A percentile compares a stretch with the other conserved stretches of the same genome.
Evolutionary conservation across 2,797 vertebrate genomes (phyloP).

Genomic region (Pipistrellus kuhlii): DNA sequence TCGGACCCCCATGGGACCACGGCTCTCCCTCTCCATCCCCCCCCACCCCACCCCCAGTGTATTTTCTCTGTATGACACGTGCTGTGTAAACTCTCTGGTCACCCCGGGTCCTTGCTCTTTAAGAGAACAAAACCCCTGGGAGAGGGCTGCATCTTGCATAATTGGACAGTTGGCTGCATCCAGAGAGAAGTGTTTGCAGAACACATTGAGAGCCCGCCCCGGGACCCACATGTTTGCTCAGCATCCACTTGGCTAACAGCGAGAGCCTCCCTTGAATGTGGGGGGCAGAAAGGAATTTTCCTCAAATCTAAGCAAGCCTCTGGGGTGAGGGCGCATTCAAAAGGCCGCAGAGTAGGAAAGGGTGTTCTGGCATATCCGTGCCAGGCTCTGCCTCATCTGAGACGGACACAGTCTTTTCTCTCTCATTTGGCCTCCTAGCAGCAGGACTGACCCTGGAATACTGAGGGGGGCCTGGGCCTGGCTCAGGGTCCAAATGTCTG

Average conservation of each 20-base stretch:
- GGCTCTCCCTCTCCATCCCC: no score
- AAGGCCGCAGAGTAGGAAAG: not conserved
- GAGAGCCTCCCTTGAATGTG: slow-evolving; percentile 63
- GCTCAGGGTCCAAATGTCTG: slow-evolving; percentile 5
- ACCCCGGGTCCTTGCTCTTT: slow-evolving; percentile 43
- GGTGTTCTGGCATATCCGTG: not conserved
- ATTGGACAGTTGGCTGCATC: slow-evolving; percentile 70
- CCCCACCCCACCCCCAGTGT: not conserved
- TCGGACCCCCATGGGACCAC: not conserved
- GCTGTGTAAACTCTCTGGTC: slow-evolving; percentile 52
- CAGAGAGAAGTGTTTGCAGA: slow-evolving; percentile 70
- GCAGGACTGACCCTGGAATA: not conserved
- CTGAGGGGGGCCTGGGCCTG: not conserved
- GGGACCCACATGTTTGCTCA: slow-evolving; percentile 69
- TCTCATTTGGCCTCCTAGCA: slow-evolving; percentile 6
- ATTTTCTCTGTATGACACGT: slow-evolving; percentile 26
- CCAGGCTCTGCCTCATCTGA: not conserved
- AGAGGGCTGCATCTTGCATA: slow-evolving; percentile 25
- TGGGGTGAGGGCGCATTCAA: slow-evolving; percentile 72
- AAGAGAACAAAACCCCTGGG: slow-evolving; percentile 51
- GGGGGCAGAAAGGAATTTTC: slow-evolving; percentile 75
- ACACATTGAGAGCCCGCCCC: slow-evolving; percentile 31
- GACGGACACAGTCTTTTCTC: not conserved
- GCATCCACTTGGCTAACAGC: slow-evolving; percentile 69
- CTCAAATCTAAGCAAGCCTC: slow-evolving; percentile 62